Conservation (phyloP, 2,113 vertebrate species). For the Stigmatopora nigra region DNA sequence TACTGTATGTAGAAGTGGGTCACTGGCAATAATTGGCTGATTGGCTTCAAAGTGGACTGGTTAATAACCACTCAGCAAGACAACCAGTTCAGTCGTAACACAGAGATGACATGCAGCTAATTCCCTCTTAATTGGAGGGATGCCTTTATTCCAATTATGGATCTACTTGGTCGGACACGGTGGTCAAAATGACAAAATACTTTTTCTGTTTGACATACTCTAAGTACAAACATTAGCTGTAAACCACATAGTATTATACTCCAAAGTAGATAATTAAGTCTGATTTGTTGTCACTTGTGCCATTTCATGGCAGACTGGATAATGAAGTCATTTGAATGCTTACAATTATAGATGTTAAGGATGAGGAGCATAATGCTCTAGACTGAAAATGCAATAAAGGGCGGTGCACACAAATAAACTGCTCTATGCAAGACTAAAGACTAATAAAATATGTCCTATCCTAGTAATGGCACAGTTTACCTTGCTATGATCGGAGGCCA, state of each 20-base stretch:
- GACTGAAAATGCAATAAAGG: conserved; percentile 4
- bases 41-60: conserved; percentile 12
- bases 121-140: conserved; percentile 9
- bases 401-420: conserved; percentile 17
- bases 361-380: not conserved
- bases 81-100: conserved; percentile 12
- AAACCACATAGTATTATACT: not conserved
- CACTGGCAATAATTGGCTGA: conserved; percentile 20
- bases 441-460: conserved; percentile 39
- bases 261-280: not conserved
- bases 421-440: conserved; percentile 38
- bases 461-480: conserved; percentile 52
- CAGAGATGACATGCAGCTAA: conserved; percentile 12
- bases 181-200: not conserved
- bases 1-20: conserved; percentile 46
- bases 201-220: not conserved
- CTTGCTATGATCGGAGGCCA: conserved; percentile 52
- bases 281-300: not conserved
- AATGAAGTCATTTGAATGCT: conserved; percentile 1
- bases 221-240: not conserved
- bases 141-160: not conserved
- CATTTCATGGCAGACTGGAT: not conserved
- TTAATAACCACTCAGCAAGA: conserved; percentile 31
- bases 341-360: not conserved
- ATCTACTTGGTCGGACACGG: not conserved